These are phyloP conservation scores for Cantharis flavilabris DNA, from an alignment of 2,888 invertebrate species.

Conservation along the genomic window DNA sequence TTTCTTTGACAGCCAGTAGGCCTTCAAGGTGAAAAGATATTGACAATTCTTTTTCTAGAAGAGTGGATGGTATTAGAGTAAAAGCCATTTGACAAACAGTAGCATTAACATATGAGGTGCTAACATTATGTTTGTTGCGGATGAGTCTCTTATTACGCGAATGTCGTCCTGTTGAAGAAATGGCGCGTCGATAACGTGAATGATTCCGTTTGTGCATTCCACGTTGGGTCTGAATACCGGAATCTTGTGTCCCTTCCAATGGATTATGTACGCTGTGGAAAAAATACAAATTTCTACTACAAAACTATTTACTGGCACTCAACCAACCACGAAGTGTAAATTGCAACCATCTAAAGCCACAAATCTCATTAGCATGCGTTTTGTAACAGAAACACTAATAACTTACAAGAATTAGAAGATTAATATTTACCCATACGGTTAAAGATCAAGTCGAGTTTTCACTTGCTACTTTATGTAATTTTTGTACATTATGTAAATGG, in stretches of 20 bases:
- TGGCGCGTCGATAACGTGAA: slow-evolving; percentile 90
- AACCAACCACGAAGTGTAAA: not conserved
- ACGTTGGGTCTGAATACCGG: slow-evolving; percentile 89
- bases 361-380: not conserved
- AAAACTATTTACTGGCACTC: not conserved
- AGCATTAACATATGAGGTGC: slow-evolving; percentile 47
- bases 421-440: slow-evolving; percentile 2
- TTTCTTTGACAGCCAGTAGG: slow-evolving; percentile 9
- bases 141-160: slow-evolving; percentile 62
- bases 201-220: slow-evolving; percentile 93
- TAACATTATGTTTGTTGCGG: slow-evolving; percentile 41
- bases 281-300: not conserved
- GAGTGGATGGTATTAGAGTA: slow-evolving; percentile 42
- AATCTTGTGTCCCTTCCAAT: slow-evolving; percentile 84
- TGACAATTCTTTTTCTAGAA: slow-evolving; percentile 22
- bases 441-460: not conserved
- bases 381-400: not conserved
- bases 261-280: slow-evolving; percentile 74
- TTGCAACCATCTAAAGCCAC: not conserved
- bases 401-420: not conserved
- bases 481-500: not conserved
- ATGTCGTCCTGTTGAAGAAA: slow-evolving; percentile 84
- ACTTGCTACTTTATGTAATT: not conserved
- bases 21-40: slow-evolving; percentile 16
- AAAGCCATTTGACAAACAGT: slow-evolving; percentile 54